Conservation (phyloP, 2,797 vertebrate species). For the Sitta carolinensis region DNA sequence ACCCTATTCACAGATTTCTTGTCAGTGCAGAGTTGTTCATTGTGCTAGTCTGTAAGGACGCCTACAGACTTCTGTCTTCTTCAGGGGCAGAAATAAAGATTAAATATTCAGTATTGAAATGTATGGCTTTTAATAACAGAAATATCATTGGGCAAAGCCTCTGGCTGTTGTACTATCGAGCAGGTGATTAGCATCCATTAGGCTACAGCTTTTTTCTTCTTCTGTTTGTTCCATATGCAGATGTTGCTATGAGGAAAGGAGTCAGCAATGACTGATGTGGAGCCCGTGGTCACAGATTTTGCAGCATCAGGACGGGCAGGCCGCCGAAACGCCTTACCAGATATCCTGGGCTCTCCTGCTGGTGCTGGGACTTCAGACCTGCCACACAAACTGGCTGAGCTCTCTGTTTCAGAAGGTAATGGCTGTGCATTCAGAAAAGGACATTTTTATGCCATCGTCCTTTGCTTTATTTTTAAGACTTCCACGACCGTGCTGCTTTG, state of each 20-base stretch:
- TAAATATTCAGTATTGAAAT: not conserved
- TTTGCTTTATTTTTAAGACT: not conserved
- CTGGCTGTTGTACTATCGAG: not conserved
- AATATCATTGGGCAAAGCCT: not conserved
- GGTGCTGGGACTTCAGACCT: constrained; percentile 75
- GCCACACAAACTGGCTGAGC: constrained; percentile 80
- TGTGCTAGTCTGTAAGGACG: not conserved
- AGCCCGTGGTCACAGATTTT: constrained; percentile 83
- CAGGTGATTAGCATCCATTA: not conserved
- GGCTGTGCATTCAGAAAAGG: not conserved
- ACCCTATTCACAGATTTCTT: not conserved
- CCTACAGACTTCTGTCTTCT: not conserved
- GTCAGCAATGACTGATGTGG: constrained; percentile 88
- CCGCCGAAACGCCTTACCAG: constrained; percentile 86
- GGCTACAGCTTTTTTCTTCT: not conserved
- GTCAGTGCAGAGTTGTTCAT: not conserved
- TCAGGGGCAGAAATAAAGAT: not conserved
- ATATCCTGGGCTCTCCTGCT: constrained; percentile 80
- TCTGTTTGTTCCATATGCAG: constrained; percentile 62
- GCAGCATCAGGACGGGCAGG: constrained; percentile 84
- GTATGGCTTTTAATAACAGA: not conserved
- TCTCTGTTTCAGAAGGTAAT: constrained; percentile 82
- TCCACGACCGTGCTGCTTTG: not conserved
- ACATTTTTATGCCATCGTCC: not conserved
- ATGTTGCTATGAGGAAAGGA: constrained; percentile 85